Percentiles rank a stretch among this genome's conserved stretches.
Conservation (phyloP, 2,113 vertebrate species). For the Erpornis zantholeuca region DNA sequence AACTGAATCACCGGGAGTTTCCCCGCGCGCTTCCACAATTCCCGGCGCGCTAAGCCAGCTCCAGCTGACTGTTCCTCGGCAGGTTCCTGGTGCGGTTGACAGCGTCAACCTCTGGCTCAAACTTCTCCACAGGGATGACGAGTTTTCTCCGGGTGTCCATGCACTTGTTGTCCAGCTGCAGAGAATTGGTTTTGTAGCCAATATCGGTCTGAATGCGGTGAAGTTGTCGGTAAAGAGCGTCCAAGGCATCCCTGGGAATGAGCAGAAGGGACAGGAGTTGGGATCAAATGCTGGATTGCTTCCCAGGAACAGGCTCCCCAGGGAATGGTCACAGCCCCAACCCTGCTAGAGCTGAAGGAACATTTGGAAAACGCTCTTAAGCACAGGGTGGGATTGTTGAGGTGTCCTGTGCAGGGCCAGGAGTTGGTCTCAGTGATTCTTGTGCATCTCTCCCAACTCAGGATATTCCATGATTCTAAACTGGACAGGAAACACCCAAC, state of each 20-base stretch:
- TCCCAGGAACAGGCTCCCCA: neutral
- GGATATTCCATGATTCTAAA: neutral
- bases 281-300: neutral
- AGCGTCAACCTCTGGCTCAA: slow-evolving; percentile 61
- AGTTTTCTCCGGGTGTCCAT: slow-evolving; percentile 74
- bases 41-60: neutral
- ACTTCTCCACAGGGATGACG: slow-evolving; percentile 60
- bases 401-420: neutral
- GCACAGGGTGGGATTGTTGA: neutral
- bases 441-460: neutral
- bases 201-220: slow-evolving; percentile 79
- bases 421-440: neutral
- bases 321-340: neutral
- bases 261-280: neutral
- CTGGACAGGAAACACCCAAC: neutral
- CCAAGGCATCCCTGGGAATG: slow-evolving; percentile 77
- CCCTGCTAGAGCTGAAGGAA: neutral
- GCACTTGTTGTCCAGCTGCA: slow-evolving; percentile 77
- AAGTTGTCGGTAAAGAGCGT: slow-evolving; percentile 82
- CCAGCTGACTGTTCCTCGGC: slow-evolving; percentile 49
- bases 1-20: neutral
- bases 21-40: neutral
- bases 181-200: slow-evolving; percentile 75
- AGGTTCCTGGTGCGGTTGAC: slow-evolving; percentile 69
- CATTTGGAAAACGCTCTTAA: neutral